phyloP scores from a whole-genome alignment of 2,113 vertebrate genomes.

The Oceanodroma tethys region DNA sequence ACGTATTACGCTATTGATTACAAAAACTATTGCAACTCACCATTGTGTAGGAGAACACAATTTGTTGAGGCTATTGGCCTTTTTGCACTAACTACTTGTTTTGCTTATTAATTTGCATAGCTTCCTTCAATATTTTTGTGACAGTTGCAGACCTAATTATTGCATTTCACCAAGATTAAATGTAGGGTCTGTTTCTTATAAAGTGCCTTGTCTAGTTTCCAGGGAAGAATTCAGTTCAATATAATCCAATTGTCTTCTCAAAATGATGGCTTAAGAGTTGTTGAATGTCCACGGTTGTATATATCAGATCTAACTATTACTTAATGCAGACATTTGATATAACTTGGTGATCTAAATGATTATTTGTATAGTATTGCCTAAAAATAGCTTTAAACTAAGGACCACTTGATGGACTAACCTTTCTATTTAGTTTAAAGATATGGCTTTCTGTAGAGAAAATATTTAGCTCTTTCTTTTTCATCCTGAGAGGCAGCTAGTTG shows the following conservation, averaged over 20 bases:
- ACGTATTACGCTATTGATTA: background rate
- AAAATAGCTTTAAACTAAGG: background rate
- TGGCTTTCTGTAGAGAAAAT: background rate
- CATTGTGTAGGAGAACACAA: background rate
- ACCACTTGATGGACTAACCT: background rate
- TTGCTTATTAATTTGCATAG: conserved; percentile 54
- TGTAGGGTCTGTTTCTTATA: conserved; percentile 12
- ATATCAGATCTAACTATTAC: background rate
- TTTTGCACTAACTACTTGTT: background rate
- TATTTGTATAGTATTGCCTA: background rate
- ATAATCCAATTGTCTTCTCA: conserved; percentile 27
- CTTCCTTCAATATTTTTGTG: conserved; percentile 48
- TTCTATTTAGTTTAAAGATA: background rate
- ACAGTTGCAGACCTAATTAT: conserved; percentile 53
- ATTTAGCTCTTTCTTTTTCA: background rate
- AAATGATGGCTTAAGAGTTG: background rate
- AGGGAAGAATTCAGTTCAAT: conserved; percentile 41
- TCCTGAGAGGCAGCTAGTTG: background rate
- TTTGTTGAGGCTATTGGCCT: background rate
- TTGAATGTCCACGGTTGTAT: background rate
- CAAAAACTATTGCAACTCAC: background rate
- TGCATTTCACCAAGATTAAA: conserved; percentile 21
- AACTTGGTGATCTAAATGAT: background rate
- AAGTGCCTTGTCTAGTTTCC: conserved; percentile 47
- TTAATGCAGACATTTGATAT: background rate